Base-by-base conservation (phyloP, 2,888 invertebrate genomes). In the Dryobotodes eremita region DNA sequence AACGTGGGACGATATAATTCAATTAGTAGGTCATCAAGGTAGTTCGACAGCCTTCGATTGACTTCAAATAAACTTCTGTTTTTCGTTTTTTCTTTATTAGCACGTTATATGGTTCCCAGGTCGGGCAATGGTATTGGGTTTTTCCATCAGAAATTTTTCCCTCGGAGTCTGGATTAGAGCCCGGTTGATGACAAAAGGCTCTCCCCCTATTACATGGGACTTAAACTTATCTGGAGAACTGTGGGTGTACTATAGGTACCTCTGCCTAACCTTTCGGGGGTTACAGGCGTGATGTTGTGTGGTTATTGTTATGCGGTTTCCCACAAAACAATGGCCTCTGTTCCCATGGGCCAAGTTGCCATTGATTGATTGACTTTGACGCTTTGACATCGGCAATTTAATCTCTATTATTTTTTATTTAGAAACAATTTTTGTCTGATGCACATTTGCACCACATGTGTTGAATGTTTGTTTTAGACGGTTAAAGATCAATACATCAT, bases 21-120 rank as follows among this genome's bases (percentile, higher is more conserved):
- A 53, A 31, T 71, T 36, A 57, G 26, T 79, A 50, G n/a, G 48
- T 26, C 46, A 70, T 46, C 10, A 13, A 78, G 36, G 57, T 70
- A 31, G 11, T 20, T 62, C 10, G 15, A 17, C 50, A 59, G 17
- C 57, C 31, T 62, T 69, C 23, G 26, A 15, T 50, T 17, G 11
- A 7, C 46, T n/a, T 15, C 3, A 31, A 31, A 48, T 26, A 48
- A 50, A 13, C 13, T 15, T 23, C 31, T 31, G 50, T 23, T 23
- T n/a, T 23, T n/a, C 8, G 20, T 11, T 48, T 48, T 48, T 15
- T 48, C 15, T 17, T 50, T 17, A 6, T 53, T 17, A 6, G 50
- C 50, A 50, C 17, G 17, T 53, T 53, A 11, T n/a, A 55, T n/a
- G n/a, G 11, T 55, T 42, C 42, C 23, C 23, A 10, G 17, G 20